phyloP scores from a whole-genome alignment of 1,140 invertebrate species.

The Drosophila hydei region DNA sequence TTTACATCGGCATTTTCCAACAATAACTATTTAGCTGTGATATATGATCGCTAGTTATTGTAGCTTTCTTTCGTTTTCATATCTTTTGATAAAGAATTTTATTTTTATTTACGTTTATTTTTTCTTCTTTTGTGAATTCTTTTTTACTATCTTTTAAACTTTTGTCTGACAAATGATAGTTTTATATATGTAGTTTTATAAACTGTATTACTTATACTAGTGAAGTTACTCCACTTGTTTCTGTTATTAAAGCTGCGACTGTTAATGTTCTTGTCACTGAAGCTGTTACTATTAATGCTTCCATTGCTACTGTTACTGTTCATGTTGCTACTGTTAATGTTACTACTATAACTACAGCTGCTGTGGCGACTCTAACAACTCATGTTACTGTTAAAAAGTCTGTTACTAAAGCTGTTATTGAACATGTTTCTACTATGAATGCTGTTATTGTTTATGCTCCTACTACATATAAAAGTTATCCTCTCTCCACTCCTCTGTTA shows the following conservation, averaged over 20 bases:
- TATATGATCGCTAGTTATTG: slow-evolving; percentile 4
- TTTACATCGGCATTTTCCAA: slow-evolving; percentile 36
- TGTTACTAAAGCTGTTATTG: background rate
- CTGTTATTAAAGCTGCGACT: no score
- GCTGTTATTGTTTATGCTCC: background rate
- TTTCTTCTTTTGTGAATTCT: background rate
- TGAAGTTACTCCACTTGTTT: slow-evolving; percentile 23
- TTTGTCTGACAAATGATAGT: no score
- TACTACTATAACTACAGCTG: background rate
- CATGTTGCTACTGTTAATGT: background rate
- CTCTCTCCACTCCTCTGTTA: background rate
- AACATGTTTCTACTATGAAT: no score
- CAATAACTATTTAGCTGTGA: slow-evolving; percentile 17
- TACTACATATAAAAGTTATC: no score
- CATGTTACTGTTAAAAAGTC: background rate
- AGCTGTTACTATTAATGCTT: background rate
- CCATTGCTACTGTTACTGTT: background rate
- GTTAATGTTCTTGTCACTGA: slow-evolving; percentile 2
- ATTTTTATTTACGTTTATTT: no score
- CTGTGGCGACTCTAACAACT: no score
- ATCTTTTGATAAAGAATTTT: background rate
- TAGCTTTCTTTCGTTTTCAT: background rate
- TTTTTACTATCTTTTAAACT: background rate
- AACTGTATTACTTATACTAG: background rate
- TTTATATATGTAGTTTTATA: background rate